These are phyloP conservation scores for Kuschelorhynchus macadamiae DNA, from an alignment of 2,888 invertebrate species.

Conservation along the genomic window DNA sequence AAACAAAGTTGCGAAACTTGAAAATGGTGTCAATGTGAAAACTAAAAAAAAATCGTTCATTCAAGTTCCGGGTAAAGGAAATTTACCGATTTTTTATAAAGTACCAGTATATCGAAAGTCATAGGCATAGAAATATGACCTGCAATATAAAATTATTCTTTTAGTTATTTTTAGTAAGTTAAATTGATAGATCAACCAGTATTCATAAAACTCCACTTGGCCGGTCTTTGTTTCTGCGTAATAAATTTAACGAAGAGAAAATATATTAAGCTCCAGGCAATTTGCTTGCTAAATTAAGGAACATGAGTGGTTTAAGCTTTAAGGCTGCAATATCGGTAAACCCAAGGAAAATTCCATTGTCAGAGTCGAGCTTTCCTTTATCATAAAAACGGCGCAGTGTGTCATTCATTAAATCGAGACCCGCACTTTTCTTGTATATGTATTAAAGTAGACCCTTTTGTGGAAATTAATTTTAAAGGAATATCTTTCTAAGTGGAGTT, in stretches of 20 bases:
- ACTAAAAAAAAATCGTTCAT: no score
- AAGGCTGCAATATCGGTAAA: conserved; percentile 15
- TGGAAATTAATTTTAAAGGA: conserved; percentile 1
- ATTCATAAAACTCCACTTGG: neutral
- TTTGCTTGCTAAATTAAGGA: conserved; percentile 25
- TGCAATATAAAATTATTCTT: no score
- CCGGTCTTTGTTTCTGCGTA: neutral
- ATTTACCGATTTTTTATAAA: no score
- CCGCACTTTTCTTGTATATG: conserved; percentile 12
- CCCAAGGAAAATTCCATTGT: conserved; percentile 20
- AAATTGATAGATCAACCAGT: no score
- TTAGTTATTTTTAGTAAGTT: no score
- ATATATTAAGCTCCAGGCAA: conserved; percentile 23
- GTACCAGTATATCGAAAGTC: no score
- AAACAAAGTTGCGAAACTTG: no score
- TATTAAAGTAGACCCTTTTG: conserved; percentile 8
- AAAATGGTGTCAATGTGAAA: no score
- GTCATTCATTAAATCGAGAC: conserved; percentile 30
- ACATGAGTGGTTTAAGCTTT: conserved; percentile 14
- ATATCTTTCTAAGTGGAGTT: conserved; percentile 17
- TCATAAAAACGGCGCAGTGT: conserved; percentile 27
- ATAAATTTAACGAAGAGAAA: conserved; percentile 15
- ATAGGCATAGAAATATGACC: no score
- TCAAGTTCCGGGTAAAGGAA: no score
- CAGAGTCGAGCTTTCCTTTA: conserved; percentile 10